Evolutionary conservation across 1,140 invertebrate genomes (phyloP), one percentile per base, ranked within the genome.

Genomic region (Gryllus bimaculatus): DNA sequence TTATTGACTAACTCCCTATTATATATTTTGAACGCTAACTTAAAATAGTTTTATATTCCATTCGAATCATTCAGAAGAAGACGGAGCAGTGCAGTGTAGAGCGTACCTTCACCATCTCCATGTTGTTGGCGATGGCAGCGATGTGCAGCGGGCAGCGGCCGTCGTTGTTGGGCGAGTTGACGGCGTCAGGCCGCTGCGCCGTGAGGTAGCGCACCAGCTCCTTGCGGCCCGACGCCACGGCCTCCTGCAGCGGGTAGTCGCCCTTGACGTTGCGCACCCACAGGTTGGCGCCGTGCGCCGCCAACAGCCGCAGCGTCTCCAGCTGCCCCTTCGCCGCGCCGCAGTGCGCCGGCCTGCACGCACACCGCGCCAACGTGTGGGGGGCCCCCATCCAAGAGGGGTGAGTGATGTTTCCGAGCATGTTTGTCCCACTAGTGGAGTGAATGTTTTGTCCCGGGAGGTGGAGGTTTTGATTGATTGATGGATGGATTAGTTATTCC

Each of bases 251-350:
- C 0, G 96, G 96, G 76, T 95, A 87, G 87, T 98, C 96, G 0
- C 96, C 96, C 83, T 93, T 91, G 10, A 95, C 92, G 84, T 98
- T 99, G 79, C 93, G 89, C n/a, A 95, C 87, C 92, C 97, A 98
- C 18, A 99, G 87, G 85, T 98, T 96, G 0, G 94, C 96, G 2
- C 93, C 93, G 81, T 95, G 91, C 77, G 92, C 91, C 15, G 90
- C 90, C 82, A 95, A 87, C 83, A 95, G 88, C 82, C 93, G 92
- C 8, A 96, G 84, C 12, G 93, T 94, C 84, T 95, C 93, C 80
- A 95, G 89, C 86, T 98, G 97, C 0, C 98, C 98, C 86, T 99
- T 99, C 0, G 97, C 94, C 75, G 97, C 97, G 8, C 96, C 98
- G 84, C 97, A 97, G 82, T 95, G 91, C 0, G 90, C 91, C 73